Conservation (phyloP, 2,113 vertebrate species). For the Passer domesticus region DNA sequence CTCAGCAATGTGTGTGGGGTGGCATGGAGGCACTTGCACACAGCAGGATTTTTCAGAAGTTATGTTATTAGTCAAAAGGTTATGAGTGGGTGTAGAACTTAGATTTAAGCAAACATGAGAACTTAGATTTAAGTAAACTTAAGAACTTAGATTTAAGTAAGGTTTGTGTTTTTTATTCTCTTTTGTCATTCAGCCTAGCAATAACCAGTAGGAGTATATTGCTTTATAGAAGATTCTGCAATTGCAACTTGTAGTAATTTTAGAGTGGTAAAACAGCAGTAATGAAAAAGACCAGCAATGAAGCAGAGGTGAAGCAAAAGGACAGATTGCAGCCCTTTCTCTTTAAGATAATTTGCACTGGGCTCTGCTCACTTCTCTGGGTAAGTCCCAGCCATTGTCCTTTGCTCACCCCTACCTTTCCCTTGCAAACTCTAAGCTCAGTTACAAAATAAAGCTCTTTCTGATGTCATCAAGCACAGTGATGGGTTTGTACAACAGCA, state of each 20-base stretch:
- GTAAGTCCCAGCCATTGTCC: not conserved
- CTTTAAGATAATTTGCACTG: not conserved
- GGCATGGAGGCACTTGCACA: not conserved
- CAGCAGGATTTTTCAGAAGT: constrained; percentile 26
- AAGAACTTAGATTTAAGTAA: not conserved
- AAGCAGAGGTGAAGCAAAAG: not conserved
- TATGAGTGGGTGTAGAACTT: not conserved
- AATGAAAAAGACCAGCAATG: not conserved
- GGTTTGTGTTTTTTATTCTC: not conserved
- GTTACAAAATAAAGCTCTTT: not conserved
- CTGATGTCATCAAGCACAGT: not conserved
- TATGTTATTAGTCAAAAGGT: constrained; percentile 37
- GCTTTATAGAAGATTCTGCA: not conserved
- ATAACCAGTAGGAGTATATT: not conserved
- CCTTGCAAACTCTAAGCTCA: not conserved
- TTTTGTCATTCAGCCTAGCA: not conserved
- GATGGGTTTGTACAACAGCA: not conserved
- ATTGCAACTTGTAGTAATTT: not conserved
- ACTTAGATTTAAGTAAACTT: not conserved
- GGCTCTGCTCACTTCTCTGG: not conserved
- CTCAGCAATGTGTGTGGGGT: not conserved
- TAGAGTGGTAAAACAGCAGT: not conserved
- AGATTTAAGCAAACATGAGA: not conserved
- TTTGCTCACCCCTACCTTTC: not conserved
- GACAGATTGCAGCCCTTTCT: not conserved